phyloP scores from a whole-genome alignment of 35 echinoderm and acorn worm species.

The Apostichopus californicus region DNA sequence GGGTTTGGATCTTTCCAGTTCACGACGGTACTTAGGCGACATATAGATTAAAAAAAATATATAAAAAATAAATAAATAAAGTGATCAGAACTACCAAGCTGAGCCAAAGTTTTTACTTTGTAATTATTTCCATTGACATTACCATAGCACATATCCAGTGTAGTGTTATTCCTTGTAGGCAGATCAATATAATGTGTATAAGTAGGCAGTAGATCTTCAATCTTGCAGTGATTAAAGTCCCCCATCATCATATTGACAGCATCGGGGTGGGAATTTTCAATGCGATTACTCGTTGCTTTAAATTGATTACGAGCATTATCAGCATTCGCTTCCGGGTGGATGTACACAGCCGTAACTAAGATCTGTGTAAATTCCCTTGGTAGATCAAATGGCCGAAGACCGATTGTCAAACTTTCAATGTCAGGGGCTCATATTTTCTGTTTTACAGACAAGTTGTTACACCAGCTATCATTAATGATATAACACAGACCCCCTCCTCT shows the following conservation, averaged over 20 bases:
- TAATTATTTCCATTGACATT: no score
- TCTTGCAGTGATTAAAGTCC: slow-evolving; percentile 16
- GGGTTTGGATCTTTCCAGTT: no score
- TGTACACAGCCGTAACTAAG: slow-evolving; percentile 39
- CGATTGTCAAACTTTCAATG: slow-evolving; percentile 32
- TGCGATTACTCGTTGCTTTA: not conserved
- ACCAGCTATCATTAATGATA: not conserved
- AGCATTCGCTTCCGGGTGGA: slow-evolving; percentile 48
- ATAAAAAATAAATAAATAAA: no score
- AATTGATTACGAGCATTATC: slow-evolving; percentile 13
- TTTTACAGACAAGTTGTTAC: no score
- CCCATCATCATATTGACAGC: slow-evolving; percentile 42
- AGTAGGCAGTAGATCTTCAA: not conserved
- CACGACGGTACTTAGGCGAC: no score
- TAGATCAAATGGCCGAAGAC: not conserved
- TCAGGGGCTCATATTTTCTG: no score
- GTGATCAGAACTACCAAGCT: no score
- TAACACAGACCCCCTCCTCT: not conserved
- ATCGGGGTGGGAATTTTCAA: slow-evolving; percentile 13
- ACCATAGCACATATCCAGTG: no score
- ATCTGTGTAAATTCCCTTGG: slow-evolving; percentile 53
- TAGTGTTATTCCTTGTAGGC: no score
- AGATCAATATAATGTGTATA: no score
- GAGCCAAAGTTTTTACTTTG: no score
- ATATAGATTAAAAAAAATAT: no score